Conservation (phyloP, 2,888 invertebrate genomes). For the Rhagophthalmus giganteus region DNA sequence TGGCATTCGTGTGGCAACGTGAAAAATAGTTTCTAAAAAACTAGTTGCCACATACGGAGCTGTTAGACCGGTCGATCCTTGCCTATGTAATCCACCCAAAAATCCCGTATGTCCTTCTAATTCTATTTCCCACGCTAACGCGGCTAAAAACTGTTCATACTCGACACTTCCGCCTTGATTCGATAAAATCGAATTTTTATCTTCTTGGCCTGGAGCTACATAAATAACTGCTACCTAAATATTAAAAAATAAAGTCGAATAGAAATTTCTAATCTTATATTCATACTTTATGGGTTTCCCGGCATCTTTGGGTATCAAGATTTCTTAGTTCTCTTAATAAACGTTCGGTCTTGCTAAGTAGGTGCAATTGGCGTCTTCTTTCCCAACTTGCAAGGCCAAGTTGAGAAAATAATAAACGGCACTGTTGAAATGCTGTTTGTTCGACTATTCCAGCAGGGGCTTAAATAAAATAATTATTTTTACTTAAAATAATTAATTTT, state of each 20-base stretch:
- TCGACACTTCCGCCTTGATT: constrained; percentile 91
- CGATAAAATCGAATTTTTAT: constrained; percentile 88
- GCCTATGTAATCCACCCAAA: constrained; percentile 89
- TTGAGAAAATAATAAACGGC: constrained; percentile 88
- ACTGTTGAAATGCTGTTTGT: constrained; percentile 72
- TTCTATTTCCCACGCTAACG: constrained; percentile 82
- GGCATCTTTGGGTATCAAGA: constrained; percentile 86
- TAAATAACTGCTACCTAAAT: constrained; percentile 88
- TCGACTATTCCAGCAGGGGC: constrained; percentile 32
- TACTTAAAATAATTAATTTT: background rate
- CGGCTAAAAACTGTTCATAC: constrained; percentile 80
- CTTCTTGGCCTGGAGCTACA: constrained; percentile 96
- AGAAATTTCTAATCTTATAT: background rate
- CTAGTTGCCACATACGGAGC: constrained; percentile 95
- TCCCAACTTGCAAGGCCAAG: constrained; percentile 90
- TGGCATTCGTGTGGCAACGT: constrained; percentile 97
- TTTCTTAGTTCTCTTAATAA: constrained; percentile 88
- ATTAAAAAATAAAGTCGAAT: constrained; percentile 4
- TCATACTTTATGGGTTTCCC: constrained; percentile 87
- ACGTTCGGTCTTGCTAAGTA: constrained; percentile 85
- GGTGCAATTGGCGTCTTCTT: constrained; percentile 79
- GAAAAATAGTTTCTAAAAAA: constrained; percentile 92
- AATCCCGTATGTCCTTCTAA: constrained; percentile 94
- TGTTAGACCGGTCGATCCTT: constrained; percentile 86
- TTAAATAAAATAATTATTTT: background rate